Base-by-base conservation (phyloP, 2,888 invertebrate genomes). In the Dicroscelio sp. region DNA sequence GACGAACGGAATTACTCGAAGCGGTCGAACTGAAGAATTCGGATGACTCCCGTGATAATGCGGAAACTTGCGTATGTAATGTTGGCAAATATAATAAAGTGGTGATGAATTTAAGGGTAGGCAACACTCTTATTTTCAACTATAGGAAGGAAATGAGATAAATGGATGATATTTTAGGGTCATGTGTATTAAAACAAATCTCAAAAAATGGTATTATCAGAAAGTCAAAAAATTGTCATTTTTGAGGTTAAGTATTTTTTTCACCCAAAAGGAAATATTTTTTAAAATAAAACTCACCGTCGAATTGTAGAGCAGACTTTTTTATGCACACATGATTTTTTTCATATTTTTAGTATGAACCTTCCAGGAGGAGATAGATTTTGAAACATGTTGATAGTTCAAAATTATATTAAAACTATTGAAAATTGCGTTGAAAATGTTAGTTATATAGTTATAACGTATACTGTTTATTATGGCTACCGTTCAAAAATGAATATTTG, bases 391-490 rank as follows among this genome's bases (percentile, higher is more conserved):
- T 48, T 48, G 58, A 58, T 58, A 23, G 23, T 17, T 58, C 58
- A 58, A 23, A 58, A 23, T n/a, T 23, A 58, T 23, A 23, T 58
- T 58, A 25, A 58, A 58, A 58, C 8, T 17, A 14, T 58, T 58
- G 58, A 58, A 58, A 25, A 35, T 58, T 52, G 55, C 43, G 80
- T 65, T 48, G 63, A 82, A 35, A 60, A 31, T 31, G 12, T 60
- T 30, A 20, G 67, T 2, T 20, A 43, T 35, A 25, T 14, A n/a
- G 17, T 73, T 38, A 23, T 31, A 78, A 58, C 23, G 23, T 65
- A 20, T 23, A 43, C n/a, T n/a, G 20, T 55, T 58, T 43, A 84
- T 67, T 20, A 38, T 17, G 6, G 31, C 82, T 55, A 30, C 23
- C 48, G 17, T 52, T 30, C 23, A 27, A 33, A 79, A 71, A 48